These are phyloP conservation scores for Centroberyx gerrardi DNA, from an alignment of 2,797 vertebrate species.

Conservation along the genomic window DNA sequence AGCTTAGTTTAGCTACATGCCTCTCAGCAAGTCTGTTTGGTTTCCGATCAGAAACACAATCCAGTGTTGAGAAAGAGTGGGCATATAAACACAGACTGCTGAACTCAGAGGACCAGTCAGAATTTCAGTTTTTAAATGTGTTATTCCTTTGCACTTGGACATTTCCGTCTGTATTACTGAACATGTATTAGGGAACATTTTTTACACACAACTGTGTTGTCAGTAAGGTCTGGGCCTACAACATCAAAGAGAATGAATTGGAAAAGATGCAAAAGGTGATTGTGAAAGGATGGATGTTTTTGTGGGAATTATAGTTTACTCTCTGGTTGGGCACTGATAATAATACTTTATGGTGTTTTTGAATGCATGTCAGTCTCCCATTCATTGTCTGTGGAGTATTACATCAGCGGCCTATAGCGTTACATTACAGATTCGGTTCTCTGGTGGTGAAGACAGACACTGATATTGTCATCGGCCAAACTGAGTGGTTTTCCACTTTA, in stretches of 20 bases:
- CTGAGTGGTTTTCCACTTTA: too few relatives aligned
- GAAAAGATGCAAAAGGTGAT: slow-evolving; percentile 3
- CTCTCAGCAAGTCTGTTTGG: slow-evolving; percentile 28
- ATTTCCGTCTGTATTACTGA: too few relatives aligned
- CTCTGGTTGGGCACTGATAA: too few relatives aligned
- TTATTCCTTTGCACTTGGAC: not conserved
- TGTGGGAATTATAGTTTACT: too few relatives aligned
- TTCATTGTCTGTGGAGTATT: too few relatives aligned
- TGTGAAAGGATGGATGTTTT: not conserved
- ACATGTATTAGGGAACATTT: too few relatives aligned
- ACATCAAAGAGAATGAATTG: not conserved
- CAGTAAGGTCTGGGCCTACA: slow-evolving; percentile 1
- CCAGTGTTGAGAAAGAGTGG: not conserved
- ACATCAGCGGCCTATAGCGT: too few relatives aligned
- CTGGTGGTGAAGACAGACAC: too few relatives aligned
- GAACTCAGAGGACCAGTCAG: not conserved
- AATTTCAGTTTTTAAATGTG: not conserved
- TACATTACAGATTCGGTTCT: too few relatives aligned
- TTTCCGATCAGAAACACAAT: slow-evolving; percentile 10
- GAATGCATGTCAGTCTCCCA: too few relatives aligned
- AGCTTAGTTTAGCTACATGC: not conserved
- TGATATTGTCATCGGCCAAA: too few relatives aligned
- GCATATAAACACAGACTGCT: not conserved
- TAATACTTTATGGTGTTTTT: too few relatives aligned
- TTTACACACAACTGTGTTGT: not conserved